These are phyloP conservation scores for Corbicula japonica DNA, from an alignment of 2,888 invertebrate species.

Conservation along the genomic window DNA sequence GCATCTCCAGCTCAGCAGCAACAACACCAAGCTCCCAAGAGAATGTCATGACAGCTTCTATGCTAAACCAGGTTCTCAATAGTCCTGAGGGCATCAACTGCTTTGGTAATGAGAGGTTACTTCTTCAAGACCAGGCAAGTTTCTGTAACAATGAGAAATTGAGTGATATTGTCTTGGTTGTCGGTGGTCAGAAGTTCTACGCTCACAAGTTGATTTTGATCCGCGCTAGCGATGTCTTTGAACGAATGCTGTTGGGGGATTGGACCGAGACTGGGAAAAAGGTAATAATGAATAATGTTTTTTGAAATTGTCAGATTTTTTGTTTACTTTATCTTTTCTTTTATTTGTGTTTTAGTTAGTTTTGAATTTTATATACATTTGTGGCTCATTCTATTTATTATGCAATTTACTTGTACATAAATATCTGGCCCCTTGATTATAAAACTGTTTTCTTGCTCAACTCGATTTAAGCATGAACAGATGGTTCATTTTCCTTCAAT, in stretches of 20 bases:
- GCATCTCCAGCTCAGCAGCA: slow-evolving; percentile 7
- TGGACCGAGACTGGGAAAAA: slow-evolving; percentile 82
- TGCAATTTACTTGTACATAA: too few species aligned
- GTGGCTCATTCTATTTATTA: too few species aligned
- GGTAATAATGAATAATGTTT: slow-evolving; percentile 45
- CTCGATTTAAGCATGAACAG: too few species aligned
- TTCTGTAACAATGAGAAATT: slow-evolving; percentile 79
- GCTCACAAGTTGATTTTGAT: slow-evolving; percentile 87
- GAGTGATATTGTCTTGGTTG: slow-evolving; percentile 80
- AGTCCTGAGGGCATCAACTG: slow-evolving; percentile 81
- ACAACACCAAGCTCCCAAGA: neutral
- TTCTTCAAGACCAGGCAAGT: slow-evolving; percentile 73
- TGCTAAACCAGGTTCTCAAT: slow-evolving; percentile 70
- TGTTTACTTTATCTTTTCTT: slow-evolving; percentile 3
- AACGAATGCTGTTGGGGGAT: slow-evolving; percentile 86
- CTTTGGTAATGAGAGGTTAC: slow-evolving; percentile 80
- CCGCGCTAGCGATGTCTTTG: slow-evolving; percentile 87
- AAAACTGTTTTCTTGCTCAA: too few species aligned
- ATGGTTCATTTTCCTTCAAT: too few species aligned
- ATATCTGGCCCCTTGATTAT: too few species aligned
- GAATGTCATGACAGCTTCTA: slow-evolving; percentile 57
- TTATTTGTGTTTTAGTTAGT: too few species aligned
- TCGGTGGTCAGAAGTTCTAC: slow-evolving; percentile 86
- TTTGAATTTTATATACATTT: too few species aligned
- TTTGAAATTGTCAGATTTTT: neutral